These are phyloP conservation scores for Karalla daura DNA, from an alignment of 2,797 vertebrate genomes.

Conservation along the genomic window DNA sequence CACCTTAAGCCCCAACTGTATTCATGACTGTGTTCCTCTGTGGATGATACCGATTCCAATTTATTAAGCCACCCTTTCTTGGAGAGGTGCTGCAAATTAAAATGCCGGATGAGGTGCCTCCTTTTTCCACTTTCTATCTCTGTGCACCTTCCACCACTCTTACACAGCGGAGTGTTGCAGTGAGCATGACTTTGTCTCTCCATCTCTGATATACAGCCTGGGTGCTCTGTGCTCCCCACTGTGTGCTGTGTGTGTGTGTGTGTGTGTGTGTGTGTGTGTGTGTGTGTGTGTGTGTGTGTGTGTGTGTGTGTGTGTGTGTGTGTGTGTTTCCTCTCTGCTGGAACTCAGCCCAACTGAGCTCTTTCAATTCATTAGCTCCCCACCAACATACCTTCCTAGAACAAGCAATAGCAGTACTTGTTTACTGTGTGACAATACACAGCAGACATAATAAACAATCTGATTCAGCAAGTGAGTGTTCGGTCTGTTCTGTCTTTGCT, in stretches of 20 bases:
- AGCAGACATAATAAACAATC: slow-evolving; percentile 34
- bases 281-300: slow-evolving; percentile 19
- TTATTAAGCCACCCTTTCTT: slow-evolving; percentile 77
- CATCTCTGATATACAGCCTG: slow-evolving; percentile 69
- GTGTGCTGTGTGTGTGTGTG: slow-evolving; percentile 11
- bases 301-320: slow-evolving; percentile 26
- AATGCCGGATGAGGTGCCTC: slow-evolving; percentile 42
- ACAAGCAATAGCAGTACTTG: slow-evolving; percentile 27
- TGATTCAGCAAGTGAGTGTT: slow-evolving; percentile 29
- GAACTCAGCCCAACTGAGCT: slow-evolving; percentile 47
- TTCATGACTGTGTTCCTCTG: slow-evolving; percentile 59
- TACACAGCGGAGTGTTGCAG: slow-evolving; percentile 50
- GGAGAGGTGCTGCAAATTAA: slow-evolving; percentile 74
- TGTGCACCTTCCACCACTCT: slow-evolving; percentile 12
- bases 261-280: slow-evolving; percentile 28
- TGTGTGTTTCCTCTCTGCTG: slow-evolving; percentile 27
- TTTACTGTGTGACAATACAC: slow-evolving; percentile 47
- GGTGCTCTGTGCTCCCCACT: slow-evolving; percentile 40
- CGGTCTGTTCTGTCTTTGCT: background rate
- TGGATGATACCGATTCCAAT: slow-evolving; percentile 78
- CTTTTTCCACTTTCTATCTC: slow-evolving; percentile 29
- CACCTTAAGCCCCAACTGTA: slow-evolving; percentile 39
- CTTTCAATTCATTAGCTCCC: slow-evolving; percentile 64
- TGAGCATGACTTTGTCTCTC: slow-evolving; percentile 73
- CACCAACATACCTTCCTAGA: slow-evolving; percentile 32